These are phyloP conservation scores for Siniperca chuatsi DNA, from an alignment of 2,113 vertebrate genomes.

Conservation along the genomic window DNA sequence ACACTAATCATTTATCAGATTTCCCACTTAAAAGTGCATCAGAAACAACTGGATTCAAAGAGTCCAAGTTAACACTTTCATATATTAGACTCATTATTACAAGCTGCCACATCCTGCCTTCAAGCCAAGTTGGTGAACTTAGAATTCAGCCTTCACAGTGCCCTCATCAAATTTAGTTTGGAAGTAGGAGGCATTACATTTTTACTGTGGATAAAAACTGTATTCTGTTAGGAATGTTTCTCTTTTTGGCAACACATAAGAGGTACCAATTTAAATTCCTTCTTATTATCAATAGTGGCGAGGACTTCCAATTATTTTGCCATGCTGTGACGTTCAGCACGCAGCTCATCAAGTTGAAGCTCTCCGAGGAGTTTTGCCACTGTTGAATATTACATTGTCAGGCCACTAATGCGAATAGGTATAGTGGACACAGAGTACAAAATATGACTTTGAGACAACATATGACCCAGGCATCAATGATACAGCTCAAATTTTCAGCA, in stretches of 20 bases:
- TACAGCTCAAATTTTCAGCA: not conserved
- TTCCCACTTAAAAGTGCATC: not conserved
- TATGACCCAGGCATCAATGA: not conserved
- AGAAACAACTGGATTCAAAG: not conserved
- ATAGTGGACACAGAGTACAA: not conserved
- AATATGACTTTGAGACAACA: not conserved
- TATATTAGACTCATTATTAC: not conserved
- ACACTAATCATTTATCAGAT: not conserved
- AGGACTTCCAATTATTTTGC: not conserved
- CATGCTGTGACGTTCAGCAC: not conserved
- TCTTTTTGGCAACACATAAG: not conserved
- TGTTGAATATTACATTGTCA: not conserved
- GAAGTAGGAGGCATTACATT: not conserved
- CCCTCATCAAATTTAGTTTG: not conserved
- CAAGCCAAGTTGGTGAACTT: not conserved
- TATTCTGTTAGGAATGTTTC: not conserved
- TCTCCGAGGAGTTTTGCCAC: slow-evolving; percentile 3
- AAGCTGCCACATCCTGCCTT: not conserved
- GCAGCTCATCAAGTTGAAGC: slow-evolving; percentile 2
- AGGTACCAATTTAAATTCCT: not conserved
- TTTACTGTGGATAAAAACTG: not conserved
- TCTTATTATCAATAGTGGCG: not conserved
- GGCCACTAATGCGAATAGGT: not conserved
- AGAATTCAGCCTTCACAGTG: not conserved
- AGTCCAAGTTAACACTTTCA: not conserved